A percentile compares a stretch with the other conserved stretches of the same genome.
Conservation (phyloP, 2,113 vertebrate species). For the Burhinus oedicnemus region DNA sequence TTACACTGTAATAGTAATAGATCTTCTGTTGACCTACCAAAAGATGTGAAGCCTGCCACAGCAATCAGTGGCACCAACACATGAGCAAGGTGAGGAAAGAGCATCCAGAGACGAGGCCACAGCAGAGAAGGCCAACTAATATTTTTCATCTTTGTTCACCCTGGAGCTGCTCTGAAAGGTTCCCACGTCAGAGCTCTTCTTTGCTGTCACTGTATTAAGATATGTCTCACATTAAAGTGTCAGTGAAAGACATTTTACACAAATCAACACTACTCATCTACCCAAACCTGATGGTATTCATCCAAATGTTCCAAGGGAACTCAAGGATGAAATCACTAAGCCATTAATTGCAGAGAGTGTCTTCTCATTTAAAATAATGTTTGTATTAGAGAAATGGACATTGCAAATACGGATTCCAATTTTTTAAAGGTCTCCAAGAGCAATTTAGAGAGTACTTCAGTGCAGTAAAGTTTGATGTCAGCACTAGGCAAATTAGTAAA, state of each 20-base stretch:
- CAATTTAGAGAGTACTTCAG: background rate
- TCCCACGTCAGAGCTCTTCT: background rate
- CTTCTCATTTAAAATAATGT: constrained; percentile 45
- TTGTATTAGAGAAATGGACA: constrained; percentile 9
- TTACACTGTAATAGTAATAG: background rate
- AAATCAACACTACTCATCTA: background rate
- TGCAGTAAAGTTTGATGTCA: background rate
- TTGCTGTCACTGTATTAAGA: background rate
- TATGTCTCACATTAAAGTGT: background rate
- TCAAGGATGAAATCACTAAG: constrained; percentile 42
- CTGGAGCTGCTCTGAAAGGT: background rate
- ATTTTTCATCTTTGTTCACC: background rate
- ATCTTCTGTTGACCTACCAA: background rate
- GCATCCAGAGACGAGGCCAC: background rate
- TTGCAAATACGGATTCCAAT: background rate
- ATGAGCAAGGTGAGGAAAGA: background rate
- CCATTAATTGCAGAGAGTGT: background rate
- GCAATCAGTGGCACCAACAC: background rate
- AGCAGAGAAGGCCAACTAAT: background rate
- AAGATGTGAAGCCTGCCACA: background rate
- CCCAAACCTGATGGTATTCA: constrained; percentile 16
- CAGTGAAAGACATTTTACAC: background rate
- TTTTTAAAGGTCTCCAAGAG: constrained; percentile 3
- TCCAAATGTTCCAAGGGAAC: constrained; percentile 23
- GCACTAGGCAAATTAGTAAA: background rate